Evolutionary conservation across 2,113 vertebrate genomes (phyloP).

Genomic region (Micronycteris hirsuta): DNA sequence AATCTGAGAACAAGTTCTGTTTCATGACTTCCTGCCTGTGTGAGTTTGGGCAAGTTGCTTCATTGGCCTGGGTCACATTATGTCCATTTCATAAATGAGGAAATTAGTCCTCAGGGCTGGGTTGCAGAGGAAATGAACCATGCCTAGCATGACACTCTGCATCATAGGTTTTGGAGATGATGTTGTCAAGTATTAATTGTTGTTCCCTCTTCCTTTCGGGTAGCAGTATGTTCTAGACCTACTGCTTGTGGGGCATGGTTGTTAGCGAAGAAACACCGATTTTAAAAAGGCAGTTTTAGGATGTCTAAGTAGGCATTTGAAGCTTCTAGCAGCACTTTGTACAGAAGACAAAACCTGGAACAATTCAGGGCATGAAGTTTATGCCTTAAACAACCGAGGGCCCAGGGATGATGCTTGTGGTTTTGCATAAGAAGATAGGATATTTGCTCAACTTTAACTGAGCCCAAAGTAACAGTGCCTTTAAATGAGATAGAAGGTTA

Average conservation of each 20-base stretch:
- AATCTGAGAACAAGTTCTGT: neutral
- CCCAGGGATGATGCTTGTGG: neutral
- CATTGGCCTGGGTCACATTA: neutral
- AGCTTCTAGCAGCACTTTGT: neutral
- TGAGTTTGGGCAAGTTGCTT: slow-evolving; percentile 22
- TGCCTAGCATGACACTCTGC: neutral
- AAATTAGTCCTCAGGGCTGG: neutral
- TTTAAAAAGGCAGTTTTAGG: neutral
- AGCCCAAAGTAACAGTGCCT: neutral
- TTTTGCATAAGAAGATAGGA: neutral
- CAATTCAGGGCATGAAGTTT: neutral
- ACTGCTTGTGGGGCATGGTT: neutral
- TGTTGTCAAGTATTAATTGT: neutral
- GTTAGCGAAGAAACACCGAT: neutral
- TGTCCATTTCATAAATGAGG: neutral
- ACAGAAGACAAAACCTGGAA: neutral
- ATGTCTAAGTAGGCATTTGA: neutral
- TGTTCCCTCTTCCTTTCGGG: neutral
- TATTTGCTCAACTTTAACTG: neutral
- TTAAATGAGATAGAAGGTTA: neutral
- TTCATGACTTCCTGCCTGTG: neutral
- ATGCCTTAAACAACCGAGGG: neutral
- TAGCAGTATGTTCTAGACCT: neutral
- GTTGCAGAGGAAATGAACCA: neutral
- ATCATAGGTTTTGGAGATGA: neutral